These are phyloP conservation scores for Picathartes gymnocephalus DNA, from an alignment of 2,113 vertebrate species.

Conservation along the genomic window DNA sequence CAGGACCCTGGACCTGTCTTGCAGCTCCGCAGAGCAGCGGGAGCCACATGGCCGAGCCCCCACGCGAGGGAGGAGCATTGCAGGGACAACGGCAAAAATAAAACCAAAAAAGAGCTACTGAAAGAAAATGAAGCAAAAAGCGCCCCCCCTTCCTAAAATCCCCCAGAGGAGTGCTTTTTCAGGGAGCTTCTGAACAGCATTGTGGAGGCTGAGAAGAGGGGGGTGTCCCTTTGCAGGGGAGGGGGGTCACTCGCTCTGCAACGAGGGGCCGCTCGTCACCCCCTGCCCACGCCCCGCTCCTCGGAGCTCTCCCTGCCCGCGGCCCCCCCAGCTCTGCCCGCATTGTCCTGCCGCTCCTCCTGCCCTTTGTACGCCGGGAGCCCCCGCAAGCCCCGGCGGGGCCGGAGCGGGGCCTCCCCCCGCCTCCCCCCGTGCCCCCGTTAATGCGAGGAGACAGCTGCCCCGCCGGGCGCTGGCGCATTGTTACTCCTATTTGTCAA, in stretches of 20 bases:
- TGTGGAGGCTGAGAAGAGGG: neutral
- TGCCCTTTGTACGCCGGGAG: slow-evolving; percentile 64
- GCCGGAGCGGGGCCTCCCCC: slow-evolving; percentile 53
- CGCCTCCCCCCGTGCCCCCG: slow-evolving; percentile 1
- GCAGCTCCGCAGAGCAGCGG: neutral
- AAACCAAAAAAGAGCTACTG: neutral
- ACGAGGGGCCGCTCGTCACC: neutral
- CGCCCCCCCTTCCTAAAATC: neutral
- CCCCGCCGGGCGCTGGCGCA: slow-evolving; percentile 54
- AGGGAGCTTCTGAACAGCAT: neutral
- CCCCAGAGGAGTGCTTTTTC: neutral
- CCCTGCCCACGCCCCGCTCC: neutral
- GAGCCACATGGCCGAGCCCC: neutral
- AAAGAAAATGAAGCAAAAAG: neutral
- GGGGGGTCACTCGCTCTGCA: neutral
- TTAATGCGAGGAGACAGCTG: slow-evolving; percentile 31
- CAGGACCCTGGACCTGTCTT: neutral
- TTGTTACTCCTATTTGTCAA: slow-evolving; percentile 67
- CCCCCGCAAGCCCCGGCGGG: slow-evolving; percentile 35
- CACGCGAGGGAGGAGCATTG: neutral
- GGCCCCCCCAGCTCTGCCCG: neutral
- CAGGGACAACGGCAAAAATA: neutral
- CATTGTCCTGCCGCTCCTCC: slow-evolving; percentile 26
- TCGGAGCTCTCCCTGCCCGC: neutral
- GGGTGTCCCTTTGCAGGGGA: neutral